A percentile compares a stretch with the other conserved stretches of the same genome.
phyloP scores from a whole-genome alignment of 2,888 invertebrate species.

The Drosophila subsilvestris region DNA sequence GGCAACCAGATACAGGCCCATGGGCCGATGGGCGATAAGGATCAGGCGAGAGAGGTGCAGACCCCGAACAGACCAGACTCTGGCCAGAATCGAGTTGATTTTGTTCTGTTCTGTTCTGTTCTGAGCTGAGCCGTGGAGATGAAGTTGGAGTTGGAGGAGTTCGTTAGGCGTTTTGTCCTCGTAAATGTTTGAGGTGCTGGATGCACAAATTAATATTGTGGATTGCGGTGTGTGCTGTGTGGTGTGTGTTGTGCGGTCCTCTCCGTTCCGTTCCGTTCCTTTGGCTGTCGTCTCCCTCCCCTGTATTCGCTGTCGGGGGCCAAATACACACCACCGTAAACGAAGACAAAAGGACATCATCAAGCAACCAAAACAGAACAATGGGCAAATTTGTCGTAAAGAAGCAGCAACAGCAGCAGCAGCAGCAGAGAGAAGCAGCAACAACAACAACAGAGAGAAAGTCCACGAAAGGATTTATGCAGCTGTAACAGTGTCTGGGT shows the following conservation, averaged over 20 bases:
- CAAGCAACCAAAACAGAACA: constrained; percentile 60
- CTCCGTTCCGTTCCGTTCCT: too few species aligned
- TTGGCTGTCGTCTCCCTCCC: not conserved
- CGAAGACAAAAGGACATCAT: constrained; percentile 78
- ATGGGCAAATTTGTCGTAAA: constrained; percentile 78
- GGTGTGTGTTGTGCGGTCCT: constrained; percentile 67
- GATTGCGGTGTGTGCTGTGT: constrained; percentile 26
- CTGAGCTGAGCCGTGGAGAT: constrained; percentile 10
- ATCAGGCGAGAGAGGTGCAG: constrained; percentile 25
- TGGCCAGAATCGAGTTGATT: not conserved
- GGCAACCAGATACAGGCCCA: constrained; percentile 40
- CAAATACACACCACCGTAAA: constrained; percentile 36
- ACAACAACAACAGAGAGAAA: constrained; percentile 48
- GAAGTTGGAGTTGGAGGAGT: constrained; percentile 43
- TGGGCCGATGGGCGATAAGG: constrained; percentile 53
- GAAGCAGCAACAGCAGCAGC: constrained; percentile 39
- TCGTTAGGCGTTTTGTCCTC: constrained; percentile 56
- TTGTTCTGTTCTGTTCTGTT: not conserved
- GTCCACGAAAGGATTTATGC: constrained; percentile 65
- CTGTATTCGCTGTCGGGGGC: constrained; percentile 43
- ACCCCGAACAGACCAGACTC: not conserved
- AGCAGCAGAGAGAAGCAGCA: constrained; percentile 39
- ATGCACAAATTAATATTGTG: constrained; percentile 77
- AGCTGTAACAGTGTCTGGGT: constrained; percentile 50
- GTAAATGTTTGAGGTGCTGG: constrained; percentile 72